Evolutionary conservation across 2,888 invertebrate genomes (phyloP), one percentile per base, ranked within the genome.

Genomic region (Dyspetes luteomarginatus): DNA sequence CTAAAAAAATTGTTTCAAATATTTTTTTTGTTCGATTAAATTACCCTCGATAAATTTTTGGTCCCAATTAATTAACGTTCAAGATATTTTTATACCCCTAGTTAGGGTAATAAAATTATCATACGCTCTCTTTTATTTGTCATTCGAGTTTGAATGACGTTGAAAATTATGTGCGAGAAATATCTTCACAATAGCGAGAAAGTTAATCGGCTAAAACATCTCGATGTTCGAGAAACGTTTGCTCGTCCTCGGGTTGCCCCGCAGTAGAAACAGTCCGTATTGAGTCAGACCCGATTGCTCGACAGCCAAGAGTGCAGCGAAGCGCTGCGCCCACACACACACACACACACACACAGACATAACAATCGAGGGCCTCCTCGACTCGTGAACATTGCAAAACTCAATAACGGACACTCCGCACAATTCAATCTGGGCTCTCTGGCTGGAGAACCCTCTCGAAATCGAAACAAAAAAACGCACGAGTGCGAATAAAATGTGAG

Each of bases 391-490:
- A 28, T 60, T 58, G 58, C 30, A 45, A 73, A 55, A 65, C 45
- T 64, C 56, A 79, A 43, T 30, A 41, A 58, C 58, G 69, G 43
- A 58, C 69, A 71, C 69, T 74, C 48, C 22, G 55, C 65, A 41
- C 12, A 79, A 79, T 79, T 65, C 79, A 74, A 79, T 79, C 74
- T 79, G 65, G 56, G 41, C 65, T 28, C 50, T 9, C 41, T 71
- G 5, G 56, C 55, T 71, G 60, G 55, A 64, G 36, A 50, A 50
- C 74, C 52, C 48, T 43, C 24, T 64, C 45, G 26, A 52, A 52
- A 30, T 52, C 73, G 74, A 74, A 78, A 58, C 52, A 43, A 50
- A 52, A 36, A 15, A 36, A 19, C 5, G 43, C 58, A 48, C 30
- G 9, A 41, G 22, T 17, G 28, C 50, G 19, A 58, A 64, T 45